phyloP scores from a whole-genome alignment of 2,113 vertebrate genomes.

The Mustela lutreola region DNA sequence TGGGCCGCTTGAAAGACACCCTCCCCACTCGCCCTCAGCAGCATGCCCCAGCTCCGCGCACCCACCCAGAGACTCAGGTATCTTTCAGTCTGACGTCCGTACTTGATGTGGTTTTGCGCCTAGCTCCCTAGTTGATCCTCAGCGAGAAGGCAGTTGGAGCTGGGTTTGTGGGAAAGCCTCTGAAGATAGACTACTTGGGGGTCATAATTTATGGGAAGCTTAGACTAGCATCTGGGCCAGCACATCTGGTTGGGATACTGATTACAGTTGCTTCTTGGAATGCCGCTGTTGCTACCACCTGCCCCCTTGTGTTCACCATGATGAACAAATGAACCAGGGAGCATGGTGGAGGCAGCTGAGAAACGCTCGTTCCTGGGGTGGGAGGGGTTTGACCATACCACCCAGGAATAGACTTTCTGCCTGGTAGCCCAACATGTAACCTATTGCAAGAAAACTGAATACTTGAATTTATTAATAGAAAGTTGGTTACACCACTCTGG shows the following conservation, averaged over 20 bases:
- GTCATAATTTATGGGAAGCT: not conserved
- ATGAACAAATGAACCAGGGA: not conserved
- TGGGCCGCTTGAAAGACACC: not conserved
- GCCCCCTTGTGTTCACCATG: not conserved
- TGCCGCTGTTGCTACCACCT: not conserved
- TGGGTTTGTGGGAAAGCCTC: not conserved
- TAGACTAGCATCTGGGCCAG: not conserved
- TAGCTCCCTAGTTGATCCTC: not conserved
- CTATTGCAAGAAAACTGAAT: not conserved
- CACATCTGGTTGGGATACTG: not conserved
- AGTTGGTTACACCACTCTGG: not conserved
- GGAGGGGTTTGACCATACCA: not conserved
- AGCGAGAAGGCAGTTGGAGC: not conserved
- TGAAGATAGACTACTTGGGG: not conserved
- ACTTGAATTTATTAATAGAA: conserved; percentile 34
- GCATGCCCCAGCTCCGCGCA: too few species aligned
- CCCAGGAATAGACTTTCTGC: not conserved
- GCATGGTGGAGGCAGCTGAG: not conserved
- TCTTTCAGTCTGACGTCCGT: not conserved
- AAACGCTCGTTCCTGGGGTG: not conserved
- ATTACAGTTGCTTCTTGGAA: not conserved
- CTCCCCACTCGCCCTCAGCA: too few species aligned
- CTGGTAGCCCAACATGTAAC: not conserved
- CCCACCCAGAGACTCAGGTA: not conserved
- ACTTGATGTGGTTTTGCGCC: not conserved